Base-by-base conservation (phyloP, 2,797 vertebrate genomes). In the Hydrocynus forskahlii region DNA sequence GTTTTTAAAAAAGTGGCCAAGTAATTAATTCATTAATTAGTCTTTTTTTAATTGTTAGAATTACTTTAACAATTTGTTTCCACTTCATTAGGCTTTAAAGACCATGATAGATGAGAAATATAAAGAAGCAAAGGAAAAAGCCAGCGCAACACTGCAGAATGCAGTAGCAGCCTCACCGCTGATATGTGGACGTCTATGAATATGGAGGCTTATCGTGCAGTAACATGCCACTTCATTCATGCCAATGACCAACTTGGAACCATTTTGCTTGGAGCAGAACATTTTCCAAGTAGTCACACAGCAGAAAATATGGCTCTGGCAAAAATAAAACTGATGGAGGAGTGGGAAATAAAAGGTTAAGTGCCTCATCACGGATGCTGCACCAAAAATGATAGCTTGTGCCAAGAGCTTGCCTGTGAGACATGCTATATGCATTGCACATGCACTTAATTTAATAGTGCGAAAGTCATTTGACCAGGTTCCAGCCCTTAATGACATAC, bases 381-480 rank as follows among this genome's bases (percentile, higher is more conserved):
- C 66, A 17, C 29, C 77, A 19, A 50, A 79, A 13, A 71, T 62
- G 67, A 25, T 72, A 12, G 35, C 67, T 7, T 59, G 35, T 62
- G 55, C 40, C 4, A 25, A 12, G 6, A 71, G 25, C 0, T 71
- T 71, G 25, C 25, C 23, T 6, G 7, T 71, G 35, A 7, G 77
- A 13, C 66, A 62, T 38, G 45, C 59, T 0, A n/a, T 79, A 12
- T 62, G 69, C 57, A 60, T 63, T 63, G 57, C 69, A 35, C 69
- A 80, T 73, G 59, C 25, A 9, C 21, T 80, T 4, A 64, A 72
- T 62, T 21, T 80, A 14, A 52, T 79, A 10, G 78, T 64, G 29
- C 38, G 8, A 73, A 62, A 43, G 38, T 17, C 54, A 19, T 75
- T 16, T 48, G 55, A 50, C 50, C 38, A 59, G 38, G 64, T 43